These are phyloP conservation scores for Sphyrna mokarran DNA, from an alignment of 2,113 vertebrate genomes.

Conservation along the genomic window DNA sequence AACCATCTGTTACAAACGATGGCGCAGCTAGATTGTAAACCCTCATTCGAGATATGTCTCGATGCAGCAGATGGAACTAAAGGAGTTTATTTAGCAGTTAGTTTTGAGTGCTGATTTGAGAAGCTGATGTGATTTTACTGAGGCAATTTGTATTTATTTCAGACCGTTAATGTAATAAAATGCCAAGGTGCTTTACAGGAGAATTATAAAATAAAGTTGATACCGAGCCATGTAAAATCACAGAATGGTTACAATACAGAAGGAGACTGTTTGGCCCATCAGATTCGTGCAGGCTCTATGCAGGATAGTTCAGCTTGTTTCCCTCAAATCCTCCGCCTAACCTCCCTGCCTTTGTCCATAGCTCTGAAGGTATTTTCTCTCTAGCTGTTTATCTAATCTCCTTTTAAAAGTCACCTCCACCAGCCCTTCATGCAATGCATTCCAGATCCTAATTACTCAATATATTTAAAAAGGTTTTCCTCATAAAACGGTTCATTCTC, in stretches of 20 bases:
- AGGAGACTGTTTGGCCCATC: neutral
- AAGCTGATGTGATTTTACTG: neutral
- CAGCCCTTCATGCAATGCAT: no score
- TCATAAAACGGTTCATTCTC: no score
- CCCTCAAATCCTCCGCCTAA: no score
- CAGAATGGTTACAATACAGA: neutral
- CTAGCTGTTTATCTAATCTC: no score
- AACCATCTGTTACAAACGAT: neutral
- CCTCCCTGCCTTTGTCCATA: no score
- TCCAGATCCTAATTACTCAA: no score
- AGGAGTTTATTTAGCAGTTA: neutral
- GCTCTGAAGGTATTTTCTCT: no score
- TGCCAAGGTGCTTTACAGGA: neutral
- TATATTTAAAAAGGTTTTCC: no score
- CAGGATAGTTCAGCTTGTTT: neutral
- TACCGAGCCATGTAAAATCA: neutral
- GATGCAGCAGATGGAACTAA: neutral
- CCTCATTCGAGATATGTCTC: neutral
- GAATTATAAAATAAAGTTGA: neutral
- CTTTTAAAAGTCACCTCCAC: no score
- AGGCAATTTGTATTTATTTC: neutral
- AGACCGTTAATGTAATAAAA: neutral
- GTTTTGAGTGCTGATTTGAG: neutral
- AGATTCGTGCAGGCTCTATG: neutral
- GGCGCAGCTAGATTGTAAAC: neutral